Base-by-base conservation (phyloP, 2,888 invertebrate genomes). In the Polydrusus tereticollis region DNA sequence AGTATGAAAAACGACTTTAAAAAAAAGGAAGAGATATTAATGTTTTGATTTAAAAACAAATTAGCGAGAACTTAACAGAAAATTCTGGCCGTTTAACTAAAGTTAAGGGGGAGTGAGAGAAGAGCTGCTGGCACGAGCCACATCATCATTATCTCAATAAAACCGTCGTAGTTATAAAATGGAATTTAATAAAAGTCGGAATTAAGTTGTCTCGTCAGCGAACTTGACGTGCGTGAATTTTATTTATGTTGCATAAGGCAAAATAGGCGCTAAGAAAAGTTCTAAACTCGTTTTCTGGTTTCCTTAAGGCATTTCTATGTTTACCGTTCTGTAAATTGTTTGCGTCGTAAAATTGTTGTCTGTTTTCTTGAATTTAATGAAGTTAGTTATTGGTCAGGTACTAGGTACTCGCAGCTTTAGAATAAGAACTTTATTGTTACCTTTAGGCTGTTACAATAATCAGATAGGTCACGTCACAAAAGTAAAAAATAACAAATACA, bases 161-260 rank as follows among this genome's bases (percentile, higher is more conserved):
- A 52, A 26, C 26, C 52, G 52, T 52, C 52, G n/a, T 20, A 52
- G 52, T 26, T 52, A 52, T 52, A 52, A 52, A 52, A 52, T 26
- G 26, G 52, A 52, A 52, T 52, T 52, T 52, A 52, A 52, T 52
- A 52, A 29, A 52, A 14, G 26, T 20, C 26, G 26, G 52, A 52
- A 52, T 52, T 52, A 52, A 52, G 52, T 26, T 52, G 52, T 26
- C 52, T 29, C 52, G 52, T 26, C 26, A 52, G 14, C 1, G 52
- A 26, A 52, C 52, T n/a, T 52, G 52, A 52, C 52, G 52, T 52
- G 26, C 26, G 52, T 52, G 26, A 52, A 52, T 52, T 52, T 52
- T n/a, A n/a, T n/a, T n/a, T 26, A 52, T 14, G 52, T 26, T 52
- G 52, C 52, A 52, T 26, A 26, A 16, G 52, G 26, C 14, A 52